A percentile compares a stretch with the other conserved stretches of the same genome.
Conservation (phyloP, 2,888 invertebrate species). For the Endomychus coccineus region DNA sequence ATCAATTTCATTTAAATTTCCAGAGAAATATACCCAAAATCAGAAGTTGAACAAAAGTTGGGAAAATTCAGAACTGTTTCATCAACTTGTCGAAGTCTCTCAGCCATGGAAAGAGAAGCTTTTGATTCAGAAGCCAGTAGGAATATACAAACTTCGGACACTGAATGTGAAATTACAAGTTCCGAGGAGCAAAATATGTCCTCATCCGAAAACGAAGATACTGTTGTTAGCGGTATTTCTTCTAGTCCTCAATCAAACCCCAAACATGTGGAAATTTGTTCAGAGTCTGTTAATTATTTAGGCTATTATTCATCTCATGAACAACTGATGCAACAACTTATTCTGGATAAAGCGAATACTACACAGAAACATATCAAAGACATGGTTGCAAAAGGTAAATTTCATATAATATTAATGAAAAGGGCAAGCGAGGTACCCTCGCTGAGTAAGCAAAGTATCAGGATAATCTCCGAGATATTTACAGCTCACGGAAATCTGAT, state of each 20-base stretch:
- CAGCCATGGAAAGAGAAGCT: conserved; percentile 25
- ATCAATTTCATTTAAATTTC: conserved; percentile 20
- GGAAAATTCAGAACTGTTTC: conserved; percentile 58
- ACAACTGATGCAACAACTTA: conserved; percentile 56
- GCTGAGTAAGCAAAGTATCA: no score
- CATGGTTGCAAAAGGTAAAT: conserved; percentile 52
- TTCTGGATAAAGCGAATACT: conserved; percentile 50
- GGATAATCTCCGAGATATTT: no score
- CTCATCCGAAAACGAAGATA: conserved; percentile 18
- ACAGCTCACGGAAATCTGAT: no score
- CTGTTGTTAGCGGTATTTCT: conserved; percentile 7
- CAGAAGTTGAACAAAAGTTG: conserved; percentile 51
- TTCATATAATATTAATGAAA: no score
- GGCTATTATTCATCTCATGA: conserved; percentile 64
- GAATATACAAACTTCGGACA: background rate
- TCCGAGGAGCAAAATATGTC: conserved; percentile 24
- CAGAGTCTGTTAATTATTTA: conserved; percentile 60
- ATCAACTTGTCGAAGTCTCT: conserved; percentile 29
- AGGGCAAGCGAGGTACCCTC: no score
- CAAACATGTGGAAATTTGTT: conserved; percentile 42
- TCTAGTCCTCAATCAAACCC: conserved; percentile 13
- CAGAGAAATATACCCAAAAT: conserved; percentile 55
- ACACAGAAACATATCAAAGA: conserved; percentile 51
- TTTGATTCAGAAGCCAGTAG: conserved; percentile 21
- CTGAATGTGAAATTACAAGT: conserved; percentile 1